Base-by-base conservation (phyloP, 2,113 vertebrate genomes). In the Myxocyprinus asiaticus region DNA sequence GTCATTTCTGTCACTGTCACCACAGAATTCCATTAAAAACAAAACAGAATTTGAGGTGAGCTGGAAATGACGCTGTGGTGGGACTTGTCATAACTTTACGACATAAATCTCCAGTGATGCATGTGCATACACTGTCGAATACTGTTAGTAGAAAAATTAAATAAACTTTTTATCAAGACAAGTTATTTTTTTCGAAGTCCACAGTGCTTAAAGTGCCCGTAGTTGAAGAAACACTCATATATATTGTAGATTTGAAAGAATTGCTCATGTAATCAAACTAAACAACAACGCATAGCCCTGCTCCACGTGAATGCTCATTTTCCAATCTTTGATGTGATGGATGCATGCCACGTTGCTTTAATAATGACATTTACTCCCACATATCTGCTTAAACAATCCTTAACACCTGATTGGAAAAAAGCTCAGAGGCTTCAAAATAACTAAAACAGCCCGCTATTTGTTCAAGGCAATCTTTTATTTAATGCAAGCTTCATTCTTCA, bases 401-500 rank as follows among this genome's bases (percentile, higher is more conserved):
- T 47, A 58, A 59, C 15, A 47, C 10, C 43, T 12, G 55, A 47
- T 72, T 72, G 12, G 61, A 12, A 53, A 62, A 64, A 42, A 14
- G 17, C 58, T 76, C 8, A 6, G 45, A 5, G 7, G 42, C 51
- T 77, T 67, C 11, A 11, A 77, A 59, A 48, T 8, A 50, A 44
- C 6, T 51, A 53, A 43, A 78, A 67, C 70, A 59, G 43, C 45
- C 67, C 22, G 63, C 61, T 76, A 51, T 10, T 62, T 62, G 67
- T 73, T 33, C 22, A 33, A 33, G 22, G 22, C 22, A 33, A 33
- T 33, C 22, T 33, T 87, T 56, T 66, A 65, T 77, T 82, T 77
- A 84, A 73, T 78, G 77, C 81, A 85, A 56, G 33, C 68, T 83
- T 76, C 67, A 67, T 69, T 81, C 68, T 83, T 76, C 67, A 67